Evolutionary conservation across 2,888 invertebrate species (phyloP), one percentile per base, ranked within the genome.

Genomic region (Seladonia tumulorum): DNA sequence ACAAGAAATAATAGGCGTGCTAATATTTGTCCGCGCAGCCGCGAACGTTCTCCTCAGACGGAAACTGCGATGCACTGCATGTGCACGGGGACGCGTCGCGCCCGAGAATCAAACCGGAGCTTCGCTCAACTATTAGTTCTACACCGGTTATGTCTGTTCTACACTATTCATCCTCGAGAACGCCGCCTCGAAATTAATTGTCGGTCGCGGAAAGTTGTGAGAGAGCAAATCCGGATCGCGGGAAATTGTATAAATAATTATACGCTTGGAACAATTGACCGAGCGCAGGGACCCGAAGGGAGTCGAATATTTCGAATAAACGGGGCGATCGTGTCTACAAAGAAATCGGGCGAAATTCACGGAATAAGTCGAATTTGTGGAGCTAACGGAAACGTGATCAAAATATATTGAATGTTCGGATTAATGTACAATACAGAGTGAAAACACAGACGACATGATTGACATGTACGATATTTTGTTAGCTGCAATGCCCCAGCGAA

Each of bases 1-100:
- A 73, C 86, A 73, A 79, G 86, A 79, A 85, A 79, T 79, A 86
- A 86, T 78, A 81, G 71, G 39, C 75, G 35, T 35, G 81, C 71
- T 85, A 81, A 86, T 85, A 85, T 83, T 83, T 85, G 85, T 72
- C 72, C 84, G 35, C 60, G 8, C 29, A 14, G 45, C 35, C 22
- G 73, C 82, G 29, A 84, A 75, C 74, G 42, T 74, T 76, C 39
- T 47, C 53, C 35, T 12, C 57, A 12, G 57, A 12, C 57, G 57
- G 12, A n/a, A 57, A n/a, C n/a, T n/a, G 12, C n/a, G 4, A 57
- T 57, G n/a, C 12, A 22, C n/a, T 57, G 12, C 57, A 5, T 5
- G 57, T 5, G 12, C 12, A 22, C n/a, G 12, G 53, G n/a, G 53
- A 53, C 12, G 57, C 5, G 57, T 57, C 57, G 57, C 57, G 57